Evolutionary conservation across 1,140 invertebrate genomes (phyloP).

Genomic region (Cylas formicarius): DNA sequence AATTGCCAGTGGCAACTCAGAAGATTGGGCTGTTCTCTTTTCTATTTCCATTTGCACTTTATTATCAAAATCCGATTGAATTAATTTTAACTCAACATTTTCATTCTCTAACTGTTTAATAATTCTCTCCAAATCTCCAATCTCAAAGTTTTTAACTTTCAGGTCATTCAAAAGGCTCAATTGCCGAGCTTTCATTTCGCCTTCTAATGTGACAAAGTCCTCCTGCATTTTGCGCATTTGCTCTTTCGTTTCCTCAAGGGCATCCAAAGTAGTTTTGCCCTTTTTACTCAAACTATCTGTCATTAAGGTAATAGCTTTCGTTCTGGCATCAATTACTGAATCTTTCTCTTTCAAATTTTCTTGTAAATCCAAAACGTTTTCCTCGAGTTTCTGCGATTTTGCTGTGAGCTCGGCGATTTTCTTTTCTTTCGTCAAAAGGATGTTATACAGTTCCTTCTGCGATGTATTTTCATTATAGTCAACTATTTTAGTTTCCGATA

Average conservation of each 20-base stretch:
- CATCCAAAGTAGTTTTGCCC: slow-evolving; percentile 60
- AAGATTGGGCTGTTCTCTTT: too few relatives aligned
- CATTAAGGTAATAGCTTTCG: slow-evolving; percentile 70
- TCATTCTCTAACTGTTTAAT: slow-evolving; percentile 19
- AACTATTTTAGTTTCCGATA: slow-evolving; percentile 34
- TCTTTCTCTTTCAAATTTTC: slow-evolving; percentile 81
- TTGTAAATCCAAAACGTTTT: slow-evolving; percentile 59
- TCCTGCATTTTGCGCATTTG: slow-evolving; percentile 75
- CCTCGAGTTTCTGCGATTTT: slow-evolving; percentile 57
- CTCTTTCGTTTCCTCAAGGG: slow-evolving; percentile 69
- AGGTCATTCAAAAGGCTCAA: slow-evolving; percentile 29
- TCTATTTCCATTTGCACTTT: slow-evolving; percentile 9
- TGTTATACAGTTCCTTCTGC: slow-evolving; percentile 39
- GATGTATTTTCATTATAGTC: slow-evolving; percentile 35
- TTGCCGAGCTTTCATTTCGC: slow-evolving; percentile 58
- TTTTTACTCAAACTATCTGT: slow-evolving; percentile 66
- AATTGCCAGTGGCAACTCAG: too few relatives aligned
- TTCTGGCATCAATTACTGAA: slow-evolving; percentile 75
- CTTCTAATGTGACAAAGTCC: slow-evolving; percentile 64
- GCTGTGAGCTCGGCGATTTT: slow-evolving; percentile 45
- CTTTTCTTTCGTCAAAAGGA: slow-evolving; percentile 45
- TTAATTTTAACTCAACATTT: slow-evolving; percentile 16
- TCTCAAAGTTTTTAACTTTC: slow-evolving; percentile 32
- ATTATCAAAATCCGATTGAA: slow-evolving; percentile 34
- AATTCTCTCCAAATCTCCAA: slow-evolving; percentile 23